Base-by-base conservation (phyloP, 1,140 invertebrate genomes). In the Luehdorfia chinensis region DNA sequence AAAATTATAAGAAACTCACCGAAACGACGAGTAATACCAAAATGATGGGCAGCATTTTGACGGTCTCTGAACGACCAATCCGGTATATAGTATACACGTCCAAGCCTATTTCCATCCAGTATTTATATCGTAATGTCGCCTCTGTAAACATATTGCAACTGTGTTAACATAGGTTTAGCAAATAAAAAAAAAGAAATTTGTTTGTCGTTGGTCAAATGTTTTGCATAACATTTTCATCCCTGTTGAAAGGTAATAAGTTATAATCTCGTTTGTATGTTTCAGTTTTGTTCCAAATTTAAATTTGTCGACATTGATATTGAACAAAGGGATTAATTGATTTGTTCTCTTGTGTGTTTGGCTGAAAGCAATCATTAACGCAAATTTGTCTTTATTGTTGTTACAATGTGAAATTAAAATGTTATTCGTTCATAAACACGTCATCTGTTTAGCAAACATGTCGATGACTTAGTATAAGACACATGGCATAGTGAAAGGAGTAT, bases 21-120 rank as follows among this genome's bases (percentile, higher is more conserved):
- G 59, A 28, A 39, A 52, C 59, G 49, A 58, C 25, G 47, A 66
- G 49, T 41, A 64, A 50, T 47, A 70, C 55, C 55, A 70, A 44
- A 34, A 58, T 55, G 55, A 70, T 33, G 48, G 57, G 55, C 66
- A 64, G 41, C 66, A 70, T 70, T 56, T 52, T 63, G 50, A 28
- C 61, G 59, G 66, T 64, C 66, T 49, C 41, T 9, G 7, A 53
- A 5, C 30, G 62, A 69, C 59, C 66, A 63, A 55, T 37, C 19
- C 55, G 66, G 66, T 70, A 70, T 66, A 70, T 62, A 66, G 43
- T 70, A 70, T 70, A 70, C 66, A 61, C 59, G 28, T 34, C 13
- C 15, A 25, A 28, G 5, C 37, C 28, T 25, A 25, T 28, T 30
- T 21, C 5, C 9, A 12, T 44, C 53, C 44, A 41, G 41, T 63